Percentiles rank a stretch among this genome's conserved stretches.
Conservation (phyloP, 2,113 vertebrate genomes). For the Dipodomys stephensi region DNA sequence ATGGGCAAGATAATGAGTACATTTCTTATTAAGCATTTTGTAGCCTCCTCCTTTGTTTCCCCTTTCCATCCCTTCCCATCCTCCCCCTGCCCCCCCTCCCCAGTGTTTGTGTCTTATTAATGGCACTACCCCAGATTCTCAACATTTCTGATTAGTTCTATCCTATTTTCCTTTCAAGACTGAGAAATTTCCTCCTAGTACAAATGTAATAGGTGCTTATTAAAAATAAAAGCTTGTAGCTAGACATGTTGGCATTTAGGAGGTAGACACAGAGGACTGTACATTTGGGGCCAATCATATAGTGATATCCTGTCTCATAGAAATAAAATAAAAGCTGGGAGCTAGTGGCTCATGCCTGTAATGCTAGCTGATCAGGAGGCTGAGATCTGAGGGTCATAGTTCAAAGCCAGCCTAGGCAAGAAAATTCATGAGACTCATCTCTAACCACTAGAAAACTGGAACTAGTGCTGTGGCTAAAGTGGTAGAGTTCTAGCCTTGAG, state of each 20-base stretch:
- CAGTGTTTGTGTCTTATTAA: not conserved
- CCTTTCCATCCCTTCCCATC: too few species aligned
- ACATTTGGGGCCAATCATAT: not conserved
- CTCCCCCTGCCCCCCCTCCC: too few species aligned
- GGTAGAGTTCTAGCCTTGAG: too few species aligned
- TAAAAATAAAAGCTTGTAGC: not conserved
- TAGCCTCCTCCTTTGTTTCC: too few species aligned
- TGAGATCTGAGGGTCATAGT: not conserved
- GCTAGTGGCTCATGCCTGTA: not conserved
- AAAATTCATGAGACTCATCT: too few species aligned
- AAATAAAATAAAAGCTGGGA: not conserved
- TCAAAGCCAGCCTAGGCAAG: not conserved
- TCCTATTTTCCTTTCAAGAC: conserved; percentile 26
- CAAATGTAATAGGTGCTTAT: not conserved
- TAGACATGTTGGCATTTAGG: not conserved
- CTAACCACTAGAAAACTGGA: too few species aligned
- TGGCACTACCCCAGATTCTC: not conserved
- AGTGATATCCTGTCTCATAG: not conserved
- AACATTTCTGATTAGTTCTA: not conserved
- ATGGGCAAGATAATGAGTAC: too few species aligned
- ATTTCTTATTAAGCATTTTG: too few species aligned
- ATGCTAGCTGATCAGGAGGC: not conserved
- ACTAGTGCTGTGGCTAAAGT: too few species aligned
- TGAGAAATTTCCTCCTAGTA: not conserved
- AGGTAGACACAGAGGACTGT: not conserved